Base-by-base conservation (phyloP, 2,888 invertebrate species). In the Dascillus cervinus region DNA sequence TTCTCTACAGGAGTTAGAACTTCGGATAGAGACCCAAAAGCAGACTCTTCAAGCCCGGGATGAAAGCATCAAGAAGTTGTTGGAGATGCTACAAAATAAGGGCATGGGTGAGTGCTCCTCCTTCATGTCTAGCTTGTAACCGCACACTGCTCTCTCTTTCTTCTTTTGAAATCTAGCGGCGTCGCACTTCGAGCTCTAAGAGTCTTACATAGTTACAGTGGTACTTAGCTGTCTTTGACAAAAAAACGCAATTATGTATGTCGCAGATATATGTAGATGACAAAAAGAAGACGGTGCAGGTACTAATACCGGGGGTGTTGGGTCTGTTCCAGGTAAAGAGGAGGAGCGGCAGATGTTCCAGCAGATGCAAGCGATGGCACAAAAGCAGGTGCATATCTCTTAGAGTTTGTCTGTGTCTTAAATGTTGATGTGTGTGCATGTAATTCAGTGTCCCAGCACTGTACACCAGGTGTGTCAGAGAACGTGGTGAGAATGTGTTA, bases 51-150 rank as follows among this genome's bases (percentile, higher is more conserved):
- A 87, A 60, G 92, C 96, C 26, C 76, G 96, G 53, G 96, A 97
- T 69, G 96, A 96, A 61, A 95, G 94, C 67, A 96, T 97, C 64
- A 96, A 96, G 72, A 96, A 95, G 69, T 77, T 97, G 55, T 75
- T 97, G 58, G 96, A 97, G 73, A 95, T 97, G 94, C 77, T 97
- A 38, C 95, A 96, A 67, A 91, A 87, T 64, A 94, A 92, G 72
- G 92, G 92, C 66, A 86, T 91, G 78, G 90, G 91, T 90, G 73
- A 78, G 88, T 71, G 56, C 39, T 34, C 22, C 32, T 32, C 38
- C 32, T 35, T 37, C 33, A 29, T 34, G 34, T 27, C 41, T 32
- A 19, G 39, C 39, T 39, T 39, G 29, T 33, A 30, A 31, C 36
- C 39, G 30, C 36, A 32, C 39, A 31, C 39, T 36, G 31, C 30